Base-by-base conservation (phyloP, 1,140 invertebrate species). In the Thaumetopoea pityocampa region DNA sequence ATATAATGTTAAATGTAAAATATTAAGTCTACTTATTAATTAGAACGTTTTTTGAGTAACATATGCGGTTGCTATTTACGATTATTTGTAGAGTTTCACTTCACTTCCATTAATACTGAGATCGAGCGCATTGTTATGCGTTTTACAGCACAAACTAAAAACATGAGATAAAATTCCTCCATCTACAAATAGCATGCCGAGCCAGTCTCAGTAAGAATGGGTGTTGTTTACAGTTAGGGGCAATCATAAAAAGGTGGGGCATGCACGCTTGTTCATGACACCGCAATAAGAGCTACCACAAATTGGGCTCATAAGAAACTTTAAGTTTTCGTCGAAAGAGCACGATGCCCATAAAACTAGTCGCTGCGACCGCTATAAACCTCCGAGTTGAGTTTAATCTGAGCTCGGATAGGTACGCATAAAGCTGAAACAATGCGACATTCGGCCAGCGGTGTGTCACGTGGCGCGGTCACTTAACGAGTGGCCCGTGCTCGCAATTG, bases 361-460 rank as follows among this genome's bases (percentile, higher is more conserved):
- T 54, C 53, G 55, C 57, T 54, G 52, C 67, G 69, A 69, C 72
- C 70, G 74, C 61, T 48, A 76, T 83, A 80, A 77, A 79, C 79
- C 71, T 73, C 58, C 46, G 29, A 52, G 59, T 73, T 73, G 68
- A 71, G 53, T 74, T 71, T 78, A 69, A 73, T 81, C 70, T 81
- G 60, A 79, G 67, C 62, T 71, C 62, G 56, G 53, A n/a, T n/a
- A n/a, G n/a, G 55, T 56, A 67, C 66, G 63, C 76, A 77, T 74
- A 71, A 78, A 78, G 67, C 59, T 69, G 67, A 76, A 70, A 80
- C 79, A 83, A 83, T 69, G 77, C 64, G 77, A 81, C 76, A 66
- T 73, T 61, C 40, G 60, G 44, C 55, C 53, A 58, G 49, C 56
- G 53, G 47, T 47, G 61, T 56, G 59, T 76, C 70, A 68, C 67